phyloP scores from a whole-genome alignment of 1,140 invertebrate genomes.

The Carcinoscorpius rotundicauda region DNA sequence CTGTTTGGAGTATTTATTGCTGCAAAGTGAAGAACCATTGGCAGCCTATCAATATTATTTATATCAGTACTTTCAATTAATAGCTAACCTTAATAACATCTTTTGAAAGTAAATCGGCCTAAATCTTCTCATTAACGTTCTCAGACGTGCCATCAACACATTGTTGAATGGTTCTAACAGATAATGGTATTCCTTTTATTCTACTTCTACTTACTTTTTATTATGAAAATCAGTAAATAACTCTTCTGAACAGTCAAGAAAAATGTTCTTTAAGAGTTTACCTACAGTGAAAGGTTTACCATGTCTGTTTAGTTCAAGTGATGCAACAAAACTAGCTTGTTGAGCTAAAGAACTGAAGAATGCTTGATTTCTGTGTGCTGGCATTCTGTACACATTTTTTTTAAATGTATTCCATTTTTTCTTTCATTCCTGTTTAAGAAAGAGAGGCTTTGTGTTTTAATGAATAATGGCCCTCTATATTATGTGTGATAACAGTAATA shows the following conservation, averaged over 20 bases:
- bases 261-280: background rate
- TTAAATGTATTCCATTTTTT: background rate
- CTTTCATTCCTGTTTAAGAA: background rate
- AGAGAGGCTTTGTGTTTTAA: constrained; percentile 1
- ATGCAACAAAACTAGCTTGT: constrained; percentile 1
- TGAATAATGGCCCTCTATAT: background rate
- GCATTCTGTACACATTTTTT: constrained; percentile 1
- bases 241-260: background rate
- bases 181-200: background rate
- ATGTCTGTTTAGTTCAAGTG: background rate
- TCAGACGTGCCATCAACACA: background rate
- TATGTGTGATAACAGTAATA: background rate
- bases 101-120: background rate
- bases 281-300: constrained; percentile 1
- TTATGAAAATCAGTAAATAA: background rate
- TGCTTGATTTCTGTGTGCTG: background rate
- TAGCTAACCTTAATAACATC: too few relatives aligned
- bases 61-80: constrained; percentile 1
- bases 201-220: background rate
- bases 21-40: background rate
- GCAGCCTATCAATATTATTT: background rate
- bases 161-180: constrained; percentile 1
- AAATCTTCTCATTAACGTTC: background rate
- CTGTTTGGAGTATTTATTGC: background rate
- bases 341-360: background rate